Conservation (phyloP, 2,113 vertebrate genomes). For the Heterotis niloticus region DNA sequence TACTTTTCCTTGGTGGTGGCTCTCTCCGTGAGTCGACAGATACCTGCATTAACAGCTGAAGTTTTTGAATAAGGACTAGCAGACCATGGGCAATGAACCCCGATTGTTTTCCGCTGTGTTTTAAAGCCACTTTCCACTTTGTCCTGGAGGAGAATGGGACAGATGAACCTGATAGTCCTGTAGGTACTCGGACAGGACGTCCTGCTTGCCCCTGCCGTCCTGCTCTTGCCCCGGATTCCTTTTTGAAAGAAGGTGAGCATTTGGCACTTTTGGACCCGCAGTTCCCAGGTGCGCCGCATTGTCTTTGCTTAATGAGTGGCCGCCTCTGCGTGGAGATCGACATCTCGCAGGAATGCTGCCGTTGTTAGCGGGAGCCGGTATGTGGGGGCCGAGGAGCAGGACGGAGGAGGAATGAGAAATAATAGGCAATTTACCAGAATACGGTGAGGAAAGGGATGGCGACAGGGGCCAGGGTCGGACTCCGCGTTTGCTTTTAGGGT, state of each 20-base stretch:
- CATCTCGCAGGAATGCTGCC: slow-evolving; percentile 19
- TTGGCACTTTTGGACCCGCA: neutral
- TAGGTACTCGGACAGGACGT: neutral
- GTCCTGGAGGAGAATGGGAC: neutral
- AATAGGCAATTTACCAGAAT: slow-evolving; percentile 50
- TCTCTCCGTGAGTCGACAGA: too few relatives aligned
- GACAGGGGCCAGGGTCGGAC: slow-evolving; percentile 33
- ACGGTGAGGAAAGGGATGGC: slow-evolving; percentile 5
- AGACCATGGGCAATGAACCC: too few relatives aligned
- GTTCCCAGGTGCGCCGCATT: slow-evolving; percentile 14
- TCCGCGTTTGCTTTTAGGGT: slow-evolving; percentile 26
- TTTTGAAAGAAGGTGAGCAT: neutral
- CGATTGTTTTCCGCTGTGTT: too few relatives aligned
- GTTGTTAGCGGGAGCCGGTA: slow-evolving; percentile 35
- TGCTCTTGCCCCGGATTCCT: neutral
- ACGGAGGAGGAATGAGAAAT: slow-evolving; percentile 31
- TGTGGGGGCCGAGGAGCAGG: neutral
- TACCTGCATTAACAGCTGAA: too few relatives aligned
- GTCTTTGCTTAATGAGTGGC: slow-evolving; percentile 40
- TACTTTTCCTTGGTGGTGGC: too few relatives aligned
- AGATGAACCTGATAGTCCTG: neutral
- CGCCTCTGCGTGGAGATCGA: slow-evolving; percentile 11
- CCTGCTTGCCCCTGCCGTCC: neutral
- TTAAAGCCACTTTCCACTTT: neutral
- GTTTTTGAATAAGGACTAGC: too few relatives aligned